Conservation (phyloP, 2,888 invertebrate species). For the Pimpla rufipes region DNA sequence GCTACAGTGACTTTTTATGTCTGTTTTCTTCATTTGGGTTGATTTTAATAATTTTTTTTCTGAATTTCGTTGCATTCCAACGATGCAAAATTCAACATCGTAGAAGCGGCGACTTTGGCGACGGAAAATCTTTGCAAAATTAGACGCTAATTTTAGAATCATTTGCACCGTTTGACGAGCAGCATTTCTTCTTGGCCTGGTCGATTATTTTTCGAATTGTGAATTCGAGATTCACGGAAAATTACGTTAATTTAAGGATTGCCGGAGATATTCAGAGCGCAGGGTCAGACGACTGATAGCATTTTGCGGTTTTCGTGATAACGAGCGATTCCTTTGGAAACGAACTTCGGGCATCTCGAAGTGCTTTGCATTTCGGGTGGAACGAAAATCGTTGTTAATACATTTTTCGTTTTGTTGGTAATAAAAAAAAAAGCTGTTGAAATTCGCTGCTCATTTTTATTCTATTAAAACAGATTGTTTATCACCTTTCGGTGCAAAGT, state of each 20-base stretch:
- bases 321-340: neutral
- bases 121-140: neutral
- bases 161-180: neutral
- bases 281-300: conserved; percentile 6
- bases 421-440: too few relatives aligned
- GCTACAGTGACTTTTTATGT: too few relatives aligned
- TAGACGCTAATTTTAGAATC: neutral
- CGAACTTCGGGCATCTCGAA: neutral
- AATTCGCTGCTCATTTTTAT: too few relatives aligned
- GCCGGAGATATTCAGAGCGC: neutral
- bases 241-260: conserved; percentile 19
- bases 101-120: neutral
- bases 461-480: too few relatives aligned
- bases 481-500: too few relatives aligned
- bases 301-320: neutral
- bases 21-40: too few relatives aligned
- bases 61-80: too few relatives aligned
- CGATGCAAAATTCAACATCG: too few relatives aligned
- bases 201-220: neutral
- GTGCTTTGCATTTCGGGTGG: neutral
- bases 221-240: too few relatives aligned
- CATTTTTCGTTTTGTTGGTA: too few relatives aligned
- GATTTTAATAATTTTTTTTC: too few relatives aligned
- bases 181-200: neutral
- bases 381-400: neutral